Evolutionary conservation across 2,797 vertebrate species (phyloP).

Genomic region (Sternotherus odoratus): DNA sequence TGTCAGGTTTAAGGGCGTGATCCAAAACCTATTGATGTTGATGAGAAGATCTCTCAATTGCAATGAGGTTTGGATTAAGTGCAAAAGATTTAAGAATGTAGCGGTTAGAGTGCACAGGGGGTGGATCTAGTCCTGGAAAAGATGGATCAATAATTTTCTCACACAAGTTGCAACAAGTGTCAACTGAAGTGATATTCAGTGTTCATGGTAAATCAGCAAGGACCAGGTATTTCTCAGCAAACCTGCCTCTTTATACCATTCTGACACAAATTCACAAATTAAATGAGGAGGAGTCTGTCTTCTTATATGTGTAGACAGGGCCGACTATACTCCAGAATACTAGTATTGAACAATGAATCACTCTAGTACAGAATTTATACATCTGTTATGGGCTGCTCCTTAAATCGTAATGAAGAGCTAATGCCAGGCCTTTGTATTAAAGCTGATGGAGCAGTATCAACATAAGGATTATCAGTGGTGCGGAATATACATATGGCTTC

Average conservation of each 20-base stretch:
- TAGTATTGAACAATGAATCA: background rate
- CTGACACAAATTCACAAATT: background rate
- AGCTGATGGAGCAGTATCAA: background rate
- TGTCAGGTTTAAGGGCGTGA: background rate
- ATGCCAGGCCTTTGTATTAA: background rate
- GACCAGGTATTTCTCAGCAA: background rate
- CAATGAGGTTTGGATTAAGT: background rate
- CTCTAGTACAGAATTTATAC: background rate
- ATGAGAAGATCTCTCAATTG: background rate
- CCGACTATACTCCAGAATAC: background rate
- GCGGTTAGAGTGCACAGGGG: background rate
- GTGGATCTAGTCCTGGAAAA: background rate
- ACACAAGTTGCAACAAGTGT: background rate
- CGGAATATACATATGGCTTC: background rate
- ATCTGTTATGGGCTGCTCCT: background rate
- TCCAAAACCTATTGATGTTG: background rate
- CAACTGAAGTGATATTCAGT: background rate
- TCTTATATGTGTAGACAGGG: background rate
- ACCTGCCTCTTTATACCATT: background rate
- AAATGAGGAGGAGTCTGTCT: background rate
- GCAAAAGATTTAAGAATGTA: background rate
- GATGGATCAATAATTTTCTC: background rate
- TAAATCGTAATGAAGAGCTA: background rate
- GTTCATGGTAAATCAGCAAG: background rate
- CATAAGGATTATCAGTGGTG: background rate